Percentiles rank a stretch among this genome's conserved stretches.
Evolutionary conservation across 2,888 invertebrate genomes (phyloP).

Genomic region (Rhopalosiphum nymphaeae): DNA sequence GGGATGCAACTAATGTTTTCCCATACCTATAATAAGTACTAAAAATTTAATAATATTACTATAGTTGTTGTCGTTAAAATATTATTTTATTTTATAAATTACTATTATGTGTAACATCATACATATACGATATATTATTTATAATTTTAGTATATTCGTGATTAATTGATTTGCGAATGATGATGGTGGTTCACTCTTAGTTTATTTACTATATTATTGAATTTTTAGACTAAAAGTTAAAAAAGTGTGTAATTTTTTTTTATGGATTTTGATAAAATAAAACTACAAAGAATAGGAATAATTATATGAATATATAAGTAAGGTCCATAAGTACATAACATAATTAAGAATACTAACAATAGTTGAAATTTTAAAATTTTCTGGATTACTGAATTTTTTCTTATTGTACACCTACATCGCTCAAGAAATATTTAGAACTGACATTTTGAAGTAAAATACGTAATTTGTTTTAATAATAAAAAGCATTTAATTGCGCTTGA

Average conservation of each 20-base stretch:
- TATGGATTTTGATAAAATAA: background rate
- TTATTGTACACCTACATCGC: background rate
- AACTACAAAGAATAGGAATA: background rate
- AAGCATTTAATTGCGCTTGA: background rate
- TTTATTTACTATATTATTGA: background rate
- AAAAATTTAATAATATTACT: background rate
- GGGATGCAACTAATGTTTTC: too few species aligned
- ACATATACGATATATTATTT: background rate
- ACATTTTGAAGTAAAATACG: background rate
- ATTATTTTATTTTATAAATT: background rate
- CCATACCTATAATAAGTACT: too few species aligned
- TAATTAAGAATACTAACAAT: background rate
- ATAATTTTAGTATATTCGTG: background rate
- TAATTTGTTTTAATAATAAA: background rate
- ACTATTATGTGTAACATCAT: background rate
- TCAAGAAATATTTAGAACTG: background rate
- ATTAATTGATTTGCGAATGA: background rate
- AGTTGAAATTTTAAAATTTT: background rate
- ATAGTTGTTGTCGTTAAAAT: background rate
- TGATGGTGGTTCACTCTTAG: background rate
- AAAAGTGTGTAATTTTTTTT: background rate
- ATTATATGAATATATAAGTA: background rate
- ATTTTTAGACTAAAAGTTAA: background rate
- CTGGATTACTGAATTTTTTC: background rate
- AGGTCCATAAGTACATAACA: background rate